Evolutionary conservation across 2,113 vertebrate species (phyloP), one percentile per base, ranked within the genome.

Genomic region (Cyanocitta stelleri): DNA sequence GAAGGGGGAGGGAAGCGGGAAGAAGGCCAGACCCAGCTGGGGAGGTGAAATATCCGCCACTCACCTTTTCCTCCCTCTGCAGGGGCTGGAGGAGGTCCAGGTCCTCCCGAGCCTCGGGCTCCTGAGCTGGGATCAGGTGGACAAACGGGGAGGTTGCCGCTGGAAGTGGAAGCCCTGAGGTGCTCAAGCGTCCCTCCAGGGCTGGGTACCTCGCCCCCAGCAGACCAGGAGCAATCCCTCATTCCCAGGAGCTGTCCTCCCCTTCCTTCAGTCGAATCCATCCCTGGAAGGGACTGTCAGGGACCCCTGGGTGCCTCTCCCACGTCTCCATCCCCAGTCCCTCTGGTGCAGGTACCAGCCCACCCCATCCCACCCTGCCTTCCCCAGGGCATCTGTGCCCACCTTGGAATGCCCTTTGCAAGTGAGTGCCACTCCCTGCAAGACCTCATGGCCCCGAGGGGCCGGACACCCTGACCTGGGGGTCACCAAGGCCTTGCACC

Each of bases 311-410:
- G 23, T 12, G 30, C 19, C 54, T 49, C 56, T 74, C 32, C 4
- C 17, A 1, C 0, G 0, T 43, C 67, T 55, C 59, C 59, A 39
- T 26, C 27, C 35, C 21, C 51, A 5, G 0, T 4, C 32, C 51
- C 49, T 59, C 15, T 11, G 16, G 5, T 13, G 69, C 51, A 46
- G 19, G 16, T 8, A 5, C 16, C n/a, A 26, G 4, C 27, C 21
- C 17, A 1, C 8, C 35, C 4, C 33, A 2, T 4, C 30, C 26
- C 35, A 3, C 2, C 63, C 64, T 23, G 21, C 49, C 44, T 10
- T 17, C 44, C 58, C 49, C 10, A 5, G 5, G 59, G 26, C 7
- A 3, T 1, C 79, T 1, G 7, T 9, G 2, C 26, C 54, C 33
- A 29, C 29, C 68, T 2, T 8, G 22, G 23, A 3, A 1, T 1